A percentile compares a stretch with the other conserved stretches of the same genome.
These are phyloP conservation scores for Cnemophilus loriae DNA, from an alignment of 2,113 vertebrate genomes.

Conservation along the genomic window DNA sequence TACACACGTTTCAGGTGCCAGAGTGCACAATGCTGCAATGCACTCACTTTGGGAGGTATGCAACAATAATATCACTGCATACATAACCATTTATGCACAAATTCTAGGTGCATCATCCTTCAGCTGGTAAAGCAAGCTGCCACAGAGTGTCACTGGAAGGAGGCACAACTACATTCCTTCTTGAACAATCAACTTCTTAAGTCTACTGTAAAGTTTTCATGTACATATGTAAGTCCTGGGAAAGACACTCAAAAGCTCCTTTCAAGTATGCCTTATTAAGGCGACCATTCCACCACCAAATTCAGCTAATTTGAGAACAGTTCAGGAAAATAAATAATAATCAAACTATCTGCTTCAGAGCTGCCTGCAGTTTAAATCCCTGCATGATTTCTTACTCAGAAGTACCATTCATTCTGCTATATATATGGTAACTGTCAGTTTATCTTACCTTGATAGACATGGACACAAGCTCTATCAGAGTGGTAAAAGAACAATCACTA, in stretches of 20 bases:
- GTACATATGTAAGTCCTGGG: neutral
- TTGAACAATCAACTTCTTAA: neutral
- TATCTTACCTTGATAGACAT: neutral
- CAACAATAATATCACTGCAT: neutral
- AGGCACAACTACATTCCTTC: neutral
- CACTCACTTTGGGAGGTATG: neutral
- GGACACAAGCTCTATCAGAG: neutral
- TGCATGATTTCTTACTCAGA: neutral
- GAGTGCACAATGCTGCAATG: neutral
- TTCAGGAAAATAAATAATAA: neutral
- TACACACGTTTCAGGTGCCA: neutral
- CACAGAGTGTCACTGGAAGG: neutral
- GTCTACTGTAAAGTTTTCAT: neutral
- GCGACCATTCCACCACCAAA: neutral
- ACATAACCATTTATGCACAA: neutral
- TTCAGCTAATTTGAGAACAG: neutral
- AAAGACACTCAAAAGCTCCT: neutral
- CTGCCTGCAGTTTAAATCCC: neutral
- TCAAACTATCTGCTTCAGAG: neutral
- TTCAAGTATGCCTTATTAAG: neutral
- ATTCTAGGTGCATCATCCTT: neutral
- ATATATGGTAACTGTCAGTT: neutral
- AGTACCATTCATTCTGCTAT: neutral
- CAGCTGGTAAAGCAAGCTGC: neutral
- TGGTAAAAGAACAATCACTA: neutral